These are phyloP conservation scores for Drosophila rufa DNA, from an alignment of 1,140 invertebrate species.

Conservation along the genomic window DNA sequence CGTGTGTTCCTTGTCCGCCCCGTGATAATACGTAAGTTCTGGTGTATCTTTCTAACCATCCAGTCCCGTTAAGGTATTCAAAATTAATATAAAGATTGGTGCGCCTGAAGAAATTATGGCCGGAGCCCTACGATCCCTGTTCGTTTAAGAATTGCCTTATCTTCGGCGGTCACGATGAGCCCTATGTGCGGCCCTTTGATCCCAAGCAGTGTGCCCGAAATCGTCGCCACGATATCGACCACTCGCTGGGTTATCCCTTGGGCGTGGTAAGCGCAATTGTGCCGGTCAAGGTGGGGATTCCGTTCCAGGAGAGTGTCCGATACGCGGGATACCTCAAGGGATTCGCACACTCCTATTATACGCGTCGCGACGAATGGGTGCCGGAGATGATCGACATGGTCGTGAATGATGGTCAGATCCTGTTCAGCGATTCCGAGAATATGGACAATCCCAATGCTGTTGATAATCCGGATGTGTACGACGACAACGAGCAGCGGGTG, in stretches of 20 bases:
- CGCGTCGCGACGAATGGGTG: slow-evolving; percentile 57
- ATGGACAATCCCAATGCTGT: slow-evolving; percentile 42
- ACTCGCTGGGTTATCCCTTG: slow-evolving; percentile 59
- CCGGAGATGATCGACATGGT: slow-evolving; percentile 57
- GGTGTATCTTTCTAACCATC: no score
- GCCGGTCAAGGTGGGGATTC: slow-evolving; percentile 1
- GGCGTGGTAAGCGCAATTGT: slow-evolving; percentile 27
- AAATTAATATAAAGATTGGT: slow-evolving; percentile 13
- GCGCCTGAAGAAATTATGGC: neutral
- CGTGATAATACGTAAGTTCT: neutral
- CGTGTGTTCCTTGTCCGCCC: neutral
- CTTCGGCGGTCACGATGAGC: slow-evolving; percentile 61
- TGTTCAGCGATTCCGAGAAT: slow-evolving; percentile 58
- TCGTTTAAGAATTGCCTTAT: slow-evolving; percentile 52
- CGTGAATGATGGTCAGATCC: slow-evolving; percentile 49
- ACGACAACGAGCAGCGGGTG: slow-evolving; percentile 57
- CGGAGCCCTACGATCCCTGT: slow-evolving; percentile 48
- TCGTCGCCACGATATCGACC: slow-evolving; percentile 38
- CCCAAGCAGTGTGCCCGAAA: slow-evolving; percentile 38
- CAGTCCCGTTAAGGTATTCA: neutral
- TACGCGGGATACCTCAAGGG: slow-evolving; percentile 54
- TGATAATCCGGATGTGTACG: slow-evolving; percentile 50
- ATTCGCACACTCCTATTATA: slow-evolving; percentile 63
- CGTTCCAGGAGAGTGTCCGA: slow-evolving; percentile 52
- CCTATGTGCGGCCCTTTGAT: slow-evolving; percentile 54